Evolutionary conservation across 2,888 invertebrate genomes (phyloP).

Genomic region (Pyrocoelia pectoralis): DNA sequence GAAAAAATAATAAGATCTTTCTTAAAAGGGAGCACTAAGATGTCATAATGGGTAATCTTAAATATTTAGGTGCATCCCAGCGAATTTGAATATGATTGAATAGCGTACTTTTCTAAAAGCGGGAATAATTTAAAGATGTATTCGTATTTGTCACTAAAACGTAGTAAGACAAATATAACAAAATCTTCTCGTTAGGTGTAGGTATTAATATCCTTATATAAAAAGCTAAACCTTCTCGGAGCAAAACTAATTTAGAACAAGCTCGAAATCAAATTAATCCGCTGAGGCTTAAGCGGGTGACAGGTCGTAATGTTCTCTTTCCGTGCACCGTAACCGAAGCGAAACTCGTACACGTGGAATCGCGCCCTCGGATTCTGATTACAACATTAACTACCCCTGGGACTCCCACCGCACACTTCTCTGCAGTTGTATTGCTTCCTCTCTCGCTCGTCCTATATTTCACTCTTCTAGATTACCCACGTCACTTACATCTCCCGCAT

Average conservation of each 20-base stretch:
- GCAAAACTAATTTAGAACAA: slow-evolving; percentile 39
- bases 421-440: slow-evolving; percentile 35
- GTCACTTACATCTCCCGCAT: slow-evolving; percentile 9
- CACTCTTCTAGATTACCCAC: slow-evolving; percentile 10
- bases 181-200: slow-evolving; percentile 29
- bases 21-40: no score
- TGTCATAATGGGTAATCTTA: no score
- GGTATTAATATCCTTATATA: slow-evolving; percentile 32
- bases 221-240: slow-evolving; percentile 34
- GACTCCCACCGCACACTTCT: slow-evolving; percentile 37
- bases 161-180: slow-evolving; percentile 17
- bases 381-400: slow-evolving; percentile 53
- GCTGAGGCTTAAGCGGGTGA: slow-evolving; percentile 48
- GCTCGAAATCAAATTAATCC: slow-evolving; percentile 50
- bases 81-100: no score
- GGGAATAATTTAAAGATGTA: no score
- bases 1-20: no score
- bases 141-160: no score
- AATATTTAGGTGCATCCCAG: no score
- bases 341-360: slow-evolving; percentile 50
- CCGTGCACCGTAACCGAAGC: slow-evolving; percentile 41
- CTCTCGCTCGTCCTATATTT: slow-evolving; percentile 18
- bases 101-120: no score
- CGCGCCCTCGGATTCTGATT: slow-evolving; percentile 53
- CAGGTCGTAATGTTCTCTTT: slow-evolving; percentile 48